Percentiles rank a stretch among this genome's conserved stretches.
Conservation (phyloP, 2,797 vertebrate genomes). For the Sebastes melanostomus region DNA sequence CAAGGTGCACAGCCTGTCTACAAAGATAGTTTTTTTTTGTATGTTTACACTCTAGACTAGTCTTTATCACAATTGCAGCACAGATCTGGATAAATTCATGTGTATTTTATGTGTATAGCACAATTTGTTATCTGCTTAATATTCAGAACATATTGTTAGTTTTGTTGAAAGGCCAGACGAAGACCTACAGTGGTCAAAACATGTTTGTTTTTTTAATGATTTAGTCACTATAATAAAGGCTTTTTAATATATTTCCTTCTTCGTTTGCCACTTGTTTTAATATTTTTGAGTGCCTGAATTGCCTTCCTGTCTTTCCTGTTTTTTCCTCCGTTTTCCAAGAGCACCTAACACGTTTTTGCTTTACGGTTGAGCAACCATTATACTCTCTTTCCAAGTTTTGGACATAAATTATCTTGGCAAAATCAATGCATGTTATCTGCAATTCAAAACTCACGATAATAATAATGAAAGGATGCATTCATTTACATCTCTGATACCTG, state of each 20-base stretch:
- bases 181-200: no score
- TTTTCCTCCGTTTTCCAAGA: no score
- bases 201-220: no score
- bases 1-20: not conserved
- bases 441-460: not conserved
- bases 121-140: conserved; percentile 1
- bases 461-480: not conserved
- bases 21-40: not conserved
- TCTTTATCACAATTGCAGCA: not conserved
- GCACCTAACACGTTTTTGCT: no score
- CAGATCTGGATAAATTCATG: not conserved
- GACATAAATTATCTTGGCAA: not conserved
- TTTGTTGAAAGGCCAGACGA: not conserved
- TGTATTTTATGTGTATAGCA: not conserved
- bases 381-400: not conserved
- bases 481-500: not conserved
- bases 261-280: no score
- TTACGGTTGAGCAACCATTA: no score
- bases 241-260: no score
- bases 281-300: no score
- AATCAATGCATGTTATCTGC: not conserved
- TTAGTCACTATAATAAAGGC: no score
- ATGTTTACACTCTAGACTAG: not conserved
- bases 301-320: no score
- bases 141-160: not conserved